Base-by-base conservation (phyloP, 2,113 vertebrate genomes). In the Cryptotis parvus region DNA sequence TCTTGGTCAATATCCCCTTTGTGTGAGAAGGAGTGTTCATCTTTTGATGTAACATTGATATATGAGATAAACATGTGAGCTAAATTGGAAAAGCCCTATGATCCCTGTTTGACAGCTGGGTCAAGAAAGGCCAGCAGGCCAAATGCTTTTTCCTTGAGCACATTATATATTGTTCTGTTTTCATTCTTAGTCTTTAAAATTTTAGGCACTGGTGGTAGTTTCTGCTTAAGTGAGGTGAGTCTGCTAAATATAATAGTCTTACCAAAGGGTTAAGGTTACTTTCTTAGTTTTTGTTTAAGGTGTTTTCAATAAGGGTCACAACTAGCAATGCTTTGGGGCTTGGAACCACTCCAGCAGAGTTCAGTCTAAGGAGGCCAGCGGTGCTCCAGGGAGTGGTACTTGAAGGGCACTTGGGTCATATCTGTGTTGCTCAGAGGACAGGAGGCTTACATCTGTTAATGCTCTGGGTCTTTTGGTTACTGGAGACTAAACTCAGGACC, bases 1-100 rank as follows among this genome's bases (percentile, higher is more conserved):
- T 97, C 96, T 95, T 93, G 83, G 81, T 96, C 95, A 97, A 90
- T 97, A 97, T 94, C 73, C 33, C 69, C 76, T 94, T 94, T 91
- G 96, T 94, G 94, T 93, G 95, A 91, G 92, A 95, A 95, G 96
- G 92, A 93, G 92, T 78, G 87, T 82, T 90, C 68, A 68, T 95
- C 95, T 97, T 96, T 94, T 65, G 94, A 94, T 91, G 69, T 90
- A 89, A 89, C 92, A 87, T 83, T 97, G 96, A 95, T 96, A 90
- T 61, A 73, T 41, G 73, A 90, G 92, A 95, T 96, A 91, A 86
- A 49, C 75, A 93, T 83, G 41, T 76, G 90, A 58, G 93, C 91
- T 78, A 65, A 84, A 82, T 43, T 52, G 70, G 58, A 77, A 92
- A 85, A 80, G 33, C 41, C 39, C 10, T 43, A 65, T 9, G 39